Evolutionary conservation across 1,140 invertebrate species (phyloP).

Genomic region (Apocrypta bakeri): DNA sequence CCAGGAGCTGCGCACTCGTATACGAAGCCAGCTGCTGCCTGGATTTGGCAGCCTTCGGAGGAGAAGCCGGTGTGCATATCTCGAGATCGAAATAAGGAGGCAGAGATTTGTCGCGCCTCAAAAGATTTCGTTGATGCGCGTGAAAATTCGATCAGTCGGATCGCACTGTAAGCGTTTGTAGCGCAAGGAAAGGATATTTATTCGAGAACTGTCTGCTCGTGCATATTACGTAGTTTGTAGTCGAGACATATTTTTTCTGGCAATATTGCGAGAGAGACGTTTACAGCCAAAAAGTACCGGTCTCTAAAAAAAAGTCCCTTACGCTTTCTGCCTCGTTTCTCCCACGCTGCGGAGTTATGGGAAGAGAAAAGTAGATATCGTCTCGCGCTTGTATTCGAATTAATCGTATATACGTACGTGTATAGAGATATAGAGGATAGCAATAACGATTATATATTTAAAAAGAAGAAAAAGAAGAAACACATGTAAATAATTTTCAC

Average conservation of each 20-base stretch:
- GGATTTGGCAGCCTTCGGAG: not conserved
- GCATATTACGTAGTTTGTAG: not conserved
- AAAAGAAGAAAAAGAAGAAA: slow-evolving; percentile 24
- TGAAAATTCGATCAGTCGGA: not conserved
- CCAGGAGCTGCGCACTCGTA: not conserved
- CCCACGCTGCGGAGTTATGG: not conserved
- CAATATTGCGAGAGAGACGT: too few relatives aligned
- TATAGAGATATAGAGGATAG: slow-evolving; percentile 44
- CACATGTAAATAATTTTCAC: slow-evolving; percentile 47
- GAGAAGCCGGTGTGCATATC: not conserved
- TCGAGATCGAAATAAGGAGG: not conserved
- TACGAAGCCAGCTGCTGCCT: too few relatives aligned
- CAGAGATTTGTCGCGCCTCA: not conserved
- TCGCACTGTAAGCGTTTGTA: not conserved
- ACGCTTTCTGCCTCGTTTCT: not conserved
- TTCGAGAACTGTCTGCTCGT: slow-evolving; percentile 5
- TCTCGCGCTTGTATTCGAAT: slow-evolving; percentile 28
- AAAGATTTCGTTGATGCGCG: not conserved
- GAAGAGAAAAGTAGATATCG: slow-evolving; percentile 13
- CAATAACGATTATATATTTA: slow-evolving; percentile 26
- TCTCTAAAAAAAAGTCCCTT: too few relatives aligned
- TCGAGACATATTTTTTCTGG: too few relatives aligned
- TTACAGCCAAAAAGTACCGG: too few relatives aligned
- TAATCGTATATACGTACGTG: slow-evolving; percentile 20
- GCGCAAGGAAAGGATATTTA: slow-evolving; percentile 14